These are phyloP conservation scores for Lophius americanus DNA, from an alignment of 2,797 vertebrate genomes.

Conservation along the genomic window DNA sequence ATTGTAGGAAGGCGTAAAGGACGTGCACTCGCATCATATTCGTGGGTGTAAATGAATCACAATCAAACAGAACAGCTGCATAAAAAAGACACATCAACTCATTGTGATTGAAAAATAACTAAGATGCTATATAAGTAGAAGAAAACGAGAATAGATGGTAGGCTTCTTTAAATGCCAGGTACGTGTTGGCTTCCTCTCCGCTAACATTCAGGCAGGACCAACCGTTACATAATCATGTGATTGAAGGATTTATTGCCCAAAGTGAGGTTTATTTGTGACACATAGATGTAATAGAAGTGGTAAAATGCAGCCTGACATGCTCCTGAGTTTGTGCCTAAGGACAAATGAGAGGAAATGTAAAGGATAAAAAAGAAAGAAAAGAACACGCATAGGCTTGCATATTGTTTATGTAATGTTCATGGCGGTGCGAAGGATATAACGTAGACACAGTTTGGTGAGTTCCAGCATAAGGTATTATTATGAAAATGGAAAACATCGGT, in stretches of 20 bases:
- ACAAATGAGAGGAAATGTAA: neutral
- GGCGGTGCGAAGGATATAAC: too few relatives aligned
- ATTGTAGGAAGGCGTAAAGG: neutral
- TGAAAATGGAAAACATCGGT: too few relatives aligned
- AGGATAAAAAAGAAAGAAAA: too few relatives aligned
- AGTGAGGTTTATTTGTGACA: neutral
- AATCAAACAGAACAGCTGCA: conserved; percentile 13
- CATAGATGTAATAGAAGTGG: neutral
- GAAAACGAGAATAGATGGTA: neutral
- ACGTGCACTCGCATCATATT: neutral
- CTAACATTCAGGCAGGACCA: neutral
- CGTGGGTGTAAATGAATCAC: conserved; percentile 13
- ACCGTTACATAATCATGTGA: neutral
- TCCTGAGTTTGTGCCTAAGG: neutral
- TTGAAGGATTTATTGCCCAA: neutral
- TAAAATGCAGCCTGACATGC: neutral
- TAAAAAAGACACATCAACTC: neutral
- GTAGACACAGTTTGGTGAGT: too few relatives aligned
- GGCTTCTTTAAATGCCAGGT: neutral
- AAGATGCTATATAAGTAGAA: neutral
- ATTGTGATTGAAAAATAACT: neutral
- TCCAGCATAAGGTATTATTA: too few relatives aligned
- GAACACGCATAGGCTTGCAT: too few relatives aligned
- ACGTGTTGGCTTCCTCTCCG: neutral
- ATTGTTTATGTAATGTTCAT: too few relatives aligned